A percentile compares a stretch with the other conserved stretches of the same genome.
phyloP scores from a whole-genome alignment of 1,140 invertebrate genomes.

The Microplitis demolitor region DNA sequence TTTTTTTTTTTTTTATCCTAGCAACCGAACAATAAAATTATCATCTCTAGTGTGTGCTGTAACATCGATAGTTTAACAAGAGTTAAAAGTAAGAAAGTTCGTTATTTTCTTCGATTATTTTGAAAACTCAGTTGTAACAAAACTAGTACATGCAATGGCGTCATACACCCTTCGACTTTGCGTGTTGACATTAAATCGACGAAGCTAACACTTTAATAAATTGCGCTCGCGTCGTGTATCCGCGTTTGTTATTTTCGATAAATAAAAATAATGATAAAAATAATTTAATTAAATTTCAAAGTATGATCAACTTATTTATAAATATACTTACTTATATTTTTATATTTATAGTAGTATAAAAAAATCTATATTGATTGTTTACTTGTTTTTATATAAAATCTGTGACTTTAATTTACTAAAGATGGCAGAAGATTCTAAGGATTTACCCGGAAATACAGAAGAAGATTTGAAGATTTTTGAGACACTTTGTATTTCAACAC shows the following conservation, averaged over 20 bases:
- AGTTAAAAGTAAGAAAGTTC: too few relatives aligned
- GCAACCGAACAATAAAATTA: too few relatives aligned
- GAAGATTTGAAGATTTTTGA: slow-evolving; percentile 75
- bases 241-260: neutral
- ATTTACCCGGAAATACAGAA: slow-evolving; percentile 56
- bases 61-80: too few relatives aligned
- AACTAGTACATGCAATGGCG: slow-evolving; percentile 25
- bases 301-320: neutral
- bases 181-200: slow-evolving; percentile 36
- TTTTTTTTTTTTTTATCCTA: too few relatives aligned
- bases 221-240: neutral
- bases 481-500: slow-evolving; percentile 60
- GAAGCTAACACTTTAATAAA: slow-evolving; percentile 21
- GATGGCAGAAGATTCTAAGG: slow-evolving; percentile 28
- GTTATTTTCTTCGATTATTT: too few relatives aligned
- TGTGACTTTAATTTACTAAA: neutral
- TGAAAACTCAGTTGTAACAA: too few relatives aligned
- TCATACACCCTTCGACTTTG: slow-evolving; percentile 21
- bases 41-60: too few relatives aligned
- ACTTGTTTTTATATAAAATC: neutral
- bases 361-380: too few relatives aligned
- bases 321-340: neutral
- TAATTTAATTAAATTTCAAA: neutral
- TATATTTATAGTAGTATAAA: too few relatives aligned
- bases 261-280: neutral